Conservation (phyloP, 2,113 vertebrate genomes). For the Atrichornis clamosus region DNA sequence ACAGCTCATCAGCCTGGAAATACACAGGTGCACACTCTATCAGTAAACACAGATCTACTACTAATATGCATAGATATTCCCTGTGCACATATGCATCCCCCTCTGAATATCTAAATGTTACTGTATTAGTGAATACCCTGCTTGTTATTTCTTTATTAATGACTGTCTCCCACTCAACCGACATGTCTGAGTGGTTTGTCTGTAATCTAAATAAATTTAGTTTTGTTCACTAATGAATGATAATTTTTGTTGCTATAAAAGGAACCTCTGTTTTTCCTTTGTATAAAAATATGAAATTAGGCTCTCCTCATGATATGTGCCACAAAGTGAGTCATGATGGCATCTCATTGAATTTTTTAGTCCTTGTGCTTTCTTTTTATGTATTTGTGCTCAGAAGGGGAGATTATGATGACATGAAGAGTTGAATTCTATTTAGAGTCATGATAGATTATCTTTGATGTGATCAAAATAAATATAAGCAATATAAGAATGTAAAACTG, state of each 20-base stretch:
- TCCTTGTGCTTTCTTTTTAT: neutral
- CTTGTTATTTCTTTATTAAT: constrained; percentile 44
- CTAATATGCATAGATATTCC: neutral
- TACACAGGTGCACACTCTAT: neutral
- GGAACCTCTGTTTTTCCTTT: neutral
- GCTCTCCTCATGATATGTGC: neutral
- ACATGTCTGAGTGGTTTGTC: neutral
- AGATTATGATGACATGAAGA: neutral
- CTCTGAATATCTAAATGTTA: neutral
- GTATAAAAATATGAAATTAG: constrained; percentile 1
- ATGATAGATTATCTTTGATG: neutral
- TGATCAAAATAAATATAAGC: neutral
- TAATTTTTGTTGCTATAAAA: neutral
- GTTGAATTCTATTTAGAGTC: neutral
- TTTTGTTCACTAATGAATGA: neutral
- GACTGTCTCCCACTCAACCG: neutral
- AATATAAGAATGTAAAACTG: neutral
- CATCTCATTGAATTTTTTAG: neutral
- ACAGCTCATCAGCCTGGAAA: neutral
- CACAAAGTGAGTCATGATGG: neutral
- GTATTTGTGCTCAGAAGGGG: neutral
- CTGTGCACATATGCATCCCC: neutral
- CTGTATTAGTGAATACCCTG: neutral
- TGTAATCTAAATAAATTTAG: constrained; percentile 31
- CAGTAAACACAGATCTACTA: neutral